Evolutionary conservation across 2,797 vertebrate species (phyloP).

Genomic region (Sebastes nivosus): DNA sequence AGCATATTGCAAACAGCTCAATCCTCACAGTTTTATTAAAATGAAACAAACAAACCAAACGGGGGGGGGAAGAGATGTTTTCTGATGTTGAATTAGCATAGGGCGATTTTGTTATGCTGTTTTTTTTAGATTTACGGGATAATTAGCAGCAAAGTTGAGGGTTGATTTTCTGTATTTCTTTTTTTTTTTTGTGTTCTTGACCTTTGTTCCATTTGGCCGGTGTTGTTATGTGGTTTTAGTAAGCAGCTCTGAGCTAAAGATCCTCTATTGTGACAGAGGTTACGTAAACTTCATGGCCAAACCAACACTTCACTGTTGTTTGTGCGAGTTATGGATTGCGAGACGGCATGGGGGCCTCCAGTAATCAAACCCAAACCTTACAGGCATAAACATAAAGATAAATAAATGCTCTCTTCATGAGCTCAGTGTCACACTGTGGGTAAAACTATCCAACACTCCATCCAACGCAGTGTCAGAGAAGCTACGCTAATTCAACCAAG

Average conservation of each 20-base stretch:
- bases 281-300: conserved; percentile 86
- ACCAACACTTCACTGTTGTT: conserved; percentile 83
- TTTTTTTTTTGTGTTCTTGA: conserved; percentile 35
- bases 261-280: conserved; percentile 82
- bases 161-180: conserved; percentile 47
- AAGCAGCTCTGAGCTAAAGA: conserved; percentile 41
- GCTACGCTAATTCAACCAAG: conserved; percentile 78
- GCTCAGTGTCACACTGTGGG: conserved; percentile 79
- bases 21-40: conserved; percentile 81
- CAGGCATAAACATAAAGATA: conserved; percentile 75
- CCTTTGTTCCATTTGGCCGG: conserved; percentile 49
- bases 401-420: conserved; percentile 81
- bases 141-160: conserved; percentile 78
- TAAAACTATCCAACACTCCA: conserved; percentile 71
- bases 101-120: conserved; percentile 49
- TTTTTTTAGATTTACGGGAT: conserved; percentile 61
- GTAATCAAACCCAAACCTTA: conserved; percentile 73
- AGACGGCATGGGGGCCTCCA: conserved; percentile 69
- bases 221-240: conserved; percentile 52
- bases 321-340: conserved; percentile 79
- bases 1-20: conserved; percentile 82
- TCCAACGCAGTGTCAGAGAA: conserved; percentile 71
- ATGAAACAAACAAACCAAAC: conserved; percentile 67
- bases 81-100: conserved; percentile 53
- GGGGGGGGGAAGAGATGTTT: conserved; percentile 32